Evolutionary conservation across 2,113 vertebrate genomes (phyloP), one percentile per base, ranked within the genome.

Genomic region (Sander lucioperca): DNA sequence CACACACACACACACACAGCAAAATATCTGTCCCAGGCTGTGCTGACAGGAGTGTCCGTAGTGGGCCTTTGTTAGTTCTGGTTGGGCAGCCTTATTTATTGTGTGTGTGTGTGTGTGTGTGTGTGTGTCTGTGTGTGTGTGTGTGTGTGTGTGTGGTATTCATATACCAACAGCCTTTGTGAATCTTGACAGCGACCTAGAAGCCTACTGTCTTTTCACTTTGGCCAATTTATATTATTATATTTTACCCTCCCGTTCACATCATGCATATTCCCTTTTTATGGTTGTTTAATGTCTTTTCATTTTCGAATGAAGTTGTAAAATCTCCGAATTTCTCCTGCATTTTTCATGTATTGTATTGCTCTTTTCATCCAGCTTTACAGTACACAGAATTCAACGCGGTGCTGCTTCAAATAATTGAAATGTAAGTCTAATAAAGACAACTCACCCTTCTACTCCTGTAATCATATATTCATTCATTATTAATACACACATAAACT

Each of bases 31-130:
- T 77, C 58, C 74, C 62, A 80, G 3, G 36, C 82, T 84, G 80
- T 79, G 86, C 76, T 91, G 89, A 91, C 88, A 93, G 84, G 53
- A 84, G 56, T 88, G 89, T 91, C 90, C 63, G 23, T 85, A 76
- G 56, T 77, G 82, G 86, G 82, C 87, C 88, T 83, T 91, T 90
- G 87, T 90, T 91, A 93, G 90, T 93, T 91, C 89, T 90, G 92
- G 84, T 88, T 91, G 90, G 87, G 66, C 88, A 82, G 80, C 83
- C 87, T 79, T 88, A 85, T 83, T 88, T 85, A 77, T 48, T 69
- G 39, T 58, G 79, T 82, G 73, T 57, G 62, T 43, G 39, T 33
- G 33, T 50, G 47, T 77, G 59, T 25, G 18, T 30, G n/a, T 62
- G 76, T 73, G 61, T 58, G 51, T 84, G 59, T 72, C 5, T 72